These are phyloP conservation scores for Rhimphoctona megacephalus DNA, from an alignment of 2,888 invertebrate species.

Conservation along the genomic window DNA sequence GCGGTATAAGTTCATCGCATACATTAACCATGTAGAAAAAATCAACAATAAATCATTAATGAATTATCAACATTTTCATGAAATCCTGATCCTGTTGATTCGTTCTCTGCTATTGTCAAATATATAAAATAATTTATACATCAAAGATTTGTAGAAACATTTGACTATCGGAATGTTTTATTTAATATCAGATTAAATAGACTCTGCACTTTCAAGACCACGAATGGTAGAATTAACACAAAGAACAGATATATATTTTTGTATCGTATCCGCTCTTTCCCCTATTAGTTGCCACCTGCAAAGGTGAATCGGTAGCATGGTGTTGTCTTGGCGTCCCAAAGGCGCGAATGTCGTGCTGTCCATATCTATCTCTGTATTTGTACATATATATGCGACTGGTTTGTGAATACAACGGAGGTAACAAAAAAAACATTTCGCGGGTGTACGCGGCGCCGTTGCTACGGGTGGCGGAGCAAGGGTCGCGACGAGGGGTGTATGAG, in stretches of 20 bases:
- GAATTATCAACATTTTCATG: background rate
- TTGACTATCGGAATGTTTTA: background rate
- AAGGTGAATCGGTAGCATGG: constrained; percentile 44
- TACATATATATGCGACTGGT: constrained; percentile 23
- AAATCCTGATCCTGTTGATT: background rate
- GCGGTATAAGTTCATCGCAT: constrained; percentile 50
- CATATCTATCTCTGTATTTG: constrained; percentile 45
- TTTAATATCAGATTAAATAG: background rate
- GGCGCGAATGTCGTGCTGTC: constrained; percentile 68
- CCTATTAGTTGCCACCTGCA: constrained; percentile 41
- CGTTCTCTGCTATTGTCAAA: background rate
- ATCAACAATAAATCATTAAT: background rate
- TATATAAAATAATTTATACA: background rate
- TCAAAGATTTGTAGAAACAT: background rate
- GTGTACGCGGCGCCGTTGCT: constrained; percentile 58
- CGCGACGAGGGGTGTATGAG: constrained; percentile 38
- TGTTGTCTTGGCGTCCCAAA: constrained; percentile 58
- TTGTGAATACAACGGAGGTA: constrained; percentile 34
- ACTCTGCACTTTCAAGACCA: background rate
- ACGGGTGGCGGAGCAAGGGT: constrained; percentile 73
- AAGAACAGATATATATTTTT: background rate
- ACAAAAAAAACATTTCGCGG: constrained; percentile 61
- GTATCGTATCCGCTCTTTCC: background rate
- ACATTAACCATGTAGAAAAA: constrained; percentile 33
- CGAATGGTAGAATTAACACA: background rate